Evolutionary conservation across 92 coral and sea anemone genomes (phyloP).

Genomic region (Pocillopora meandrina): DNA sequence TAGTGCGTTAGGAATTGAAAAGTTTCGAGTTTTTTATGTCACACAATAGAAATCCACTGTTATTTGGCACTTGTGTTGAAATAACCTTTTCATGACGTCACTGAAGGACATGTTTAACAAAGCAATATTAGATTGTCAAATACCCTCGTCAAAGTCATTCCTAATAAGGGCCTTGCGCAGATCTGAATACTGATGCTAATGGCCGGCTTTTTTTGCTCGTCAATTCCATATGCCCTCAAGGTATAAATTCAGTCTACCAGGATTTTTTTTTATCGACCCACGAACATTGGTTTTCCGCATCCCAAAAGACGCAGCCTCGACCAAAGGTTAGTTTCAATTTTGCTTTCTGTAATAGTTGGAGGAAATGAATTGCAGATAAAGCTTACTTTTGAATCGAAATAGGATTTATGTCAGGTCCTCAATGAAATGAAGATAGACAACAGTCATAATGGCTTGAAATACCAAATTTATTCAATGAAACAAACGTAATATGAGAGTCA

Average conservation of each 20-base stretch:
- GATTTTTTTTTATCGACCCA: background rate
- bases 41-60: background rate
- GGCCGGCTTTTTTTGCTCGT: background rate
- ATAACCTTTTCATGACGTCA: constrained; percentile 16
- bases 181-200: background rate
- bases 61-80: background rate
- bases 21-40: background rate
- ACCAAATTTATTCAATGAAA: background rate
- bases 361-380: background rate
- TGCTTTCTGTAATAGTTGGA: background rate
- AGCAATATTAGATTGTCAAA: background rate
- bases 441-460: background rate
- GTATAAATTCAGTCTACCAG: background rate
- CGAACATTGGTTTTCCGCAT: background rate
- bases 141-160: background rate
- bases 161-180: constrained; percentile 2
- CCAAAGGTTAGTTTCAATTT: background rate
- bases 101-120: background rate
- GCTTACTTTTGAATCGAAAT: background rate
- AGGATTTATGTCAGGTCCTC: background rate
- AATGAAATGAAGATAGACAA: background rate
- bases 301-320: background rate
- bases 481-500: background rate
- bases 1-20: background rate
- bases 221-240: background rate